Evolutionary conservation across 2,797 vertebrate genomes (phyloP), one percentile per base, ranked within the genome.

Genomic region (Arremon aurantiirostris): DNA sequence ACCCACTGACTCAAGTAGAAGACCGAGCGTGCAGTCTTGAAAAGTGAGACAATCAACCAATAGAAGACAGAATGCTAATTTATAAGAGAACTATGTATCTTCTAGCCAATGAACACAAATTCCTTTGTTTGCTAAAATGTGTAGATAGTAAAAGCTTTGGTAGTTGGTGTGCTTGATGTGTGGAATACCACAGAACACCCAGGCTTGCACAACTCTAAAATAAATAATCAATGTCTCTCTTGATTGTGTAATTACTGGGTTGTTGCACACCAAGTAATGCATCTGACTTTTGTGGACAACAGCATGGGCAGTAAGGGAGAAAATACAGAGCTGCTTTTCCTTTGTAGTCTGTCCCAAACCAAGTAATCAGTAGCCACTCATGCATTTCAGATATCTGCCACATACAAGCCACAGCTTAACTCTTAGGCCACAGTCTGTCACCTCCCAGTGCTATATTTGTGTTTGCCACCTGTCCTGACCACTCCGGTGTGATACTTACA

Each of bases 401-500:
- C 3, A 6, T 12, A 53, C 14, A 37, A n/a, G 16, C 20, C 53
- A 17, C 39, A 47, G 12, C n/a, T 30, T 50, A 35, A 23, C 53
- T 55, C 3, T 78, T 56, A 27, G 53, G 26, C 20, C 27, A 14
- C 8, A 11, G 19, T 27, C 32, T 27, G 20, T 41, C 47, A 56
- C 35, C 30, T 77, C 18, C 32, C 35, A 8, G 0, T 14, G 63
- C 46, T 46, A 23, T 17, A 4, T 13, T 50, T 47, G 17, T 57
- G 47, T 50, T 32, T 30, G 47, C 56, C 37, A 27, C 19, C 42
- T 49, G 37, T 41, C 60, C 50, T 47, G 53, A 55, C 0, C 15
- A 26, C 32, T 60, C 32, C 41, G 28, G 21, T 0, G 0, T 46
- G 49, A 41, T 24, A 6, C 14, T 7, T 14, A 35, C 21, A 16